Evolutionary conservation across 1,140 invertebrate genomes (phyloP).

Genomic region (Hycleus cichorii): DNA sequence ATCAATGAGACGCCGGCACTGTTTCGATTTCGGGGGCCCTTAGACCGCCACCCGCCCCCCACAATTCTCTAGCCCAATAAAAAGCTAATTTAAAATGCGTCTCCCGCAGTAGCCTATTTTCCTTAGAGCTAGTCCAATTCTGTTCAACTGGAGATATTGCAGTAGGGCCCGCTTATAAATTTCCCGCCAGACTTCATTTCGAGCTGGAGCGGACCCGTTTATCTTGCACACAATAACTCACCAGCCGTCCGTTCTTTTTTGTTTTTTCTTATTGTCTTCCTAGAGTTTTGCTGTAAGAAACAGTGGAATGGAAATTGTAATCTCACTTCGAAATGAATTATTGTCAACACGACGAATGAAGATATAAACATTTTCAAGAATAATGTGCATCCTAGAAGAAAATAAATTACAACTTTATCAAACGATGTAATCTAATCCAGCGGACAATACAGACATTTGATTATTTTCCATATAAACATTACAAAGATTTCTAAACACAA

Average conservation of each 20-base stretch:
- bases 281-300: conserved; percentile 37
- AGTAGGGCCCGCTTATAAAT: conserved; percentile 38
- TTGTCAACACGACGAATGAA: conserved; percentile 31
- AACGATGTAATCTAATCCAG: conserved; percentile 12
- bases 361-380: conserved; percentile 28
- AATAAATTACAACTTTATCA: conserved; percentile 21
- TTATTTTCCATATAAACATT: conserved; percentile 9
- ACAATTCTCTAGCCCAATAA: conserved; percentile 31
- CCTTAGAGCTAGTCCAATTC: conserved; percentile 40
- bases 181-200: conserved; percentile 44
- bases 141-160: conserved; percentile 41
- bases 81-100: conserved; percentile 40
- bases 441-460: conserved; percentile 16
- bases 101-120: conserved; percentile 38
- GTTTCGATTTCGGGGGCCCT: no score
- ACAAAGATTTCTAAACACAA: no score
- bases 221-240: conserved; percentile 44
- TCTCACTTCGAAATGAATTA: conserved; percentile 38
- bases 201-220: conserved; percentile 42
- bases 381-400: conserved; percentile 16
- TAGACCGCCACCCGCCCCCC: no score
- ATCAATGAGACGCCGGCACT: no score
- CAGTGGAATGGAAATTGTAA: conserved; percentile 39
- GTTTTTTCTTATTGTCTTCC: conserved; percentile 40
- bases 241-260: conserved; percentile 36